These are phyloP conservation scores for Lethrus apterus DNA, from an alignment of 1,140 invertebrate species.

Conservation along the genomic window DNA sequence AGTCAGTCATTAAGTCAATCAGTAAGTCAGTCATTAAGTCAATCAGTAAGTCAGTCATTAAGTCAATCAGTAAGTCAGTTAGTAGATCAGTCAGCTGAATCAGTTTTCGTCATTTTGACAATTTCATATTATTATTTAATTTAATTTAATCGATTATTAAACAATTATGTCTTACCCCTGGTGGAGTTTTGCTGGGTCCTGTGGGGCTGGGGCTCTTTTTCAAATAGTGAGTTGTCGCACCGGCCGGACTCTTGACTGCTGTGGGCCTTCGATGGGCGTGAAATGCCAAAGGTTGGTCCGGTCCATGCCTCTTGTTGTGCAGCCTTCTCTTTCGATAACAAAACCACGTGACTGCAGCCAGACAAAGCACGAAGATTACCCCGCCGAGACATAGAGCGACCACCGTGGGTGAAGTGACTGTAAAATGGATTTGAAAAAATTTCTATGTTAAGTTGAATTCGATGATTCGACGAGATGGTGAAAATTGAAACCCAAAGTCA, in stretches of 20 bases:
- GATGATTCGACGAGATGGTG: too few relatives aligned
- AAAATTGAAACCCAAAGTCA: too few relatives aligned
- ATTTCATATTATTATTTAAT: too few relatives aligned
- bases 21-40: too few relatives aligned
- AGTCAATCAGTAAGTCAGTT: too few relatives aligned
- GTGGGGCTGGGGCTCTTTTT: conserved; percentile 85
- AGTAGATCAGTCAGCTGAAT: too few relatives aligned
- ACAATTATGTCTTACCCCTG: conserved; percentile 35
- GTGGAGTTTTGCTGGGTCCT: conserved; percentile 46
- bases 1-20: too few relatives aligned
- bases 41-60: too few relatives aligned
- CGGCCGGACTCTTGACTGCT: conserved; percentile 57
- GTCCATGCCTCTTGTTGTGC: conserved; percentile 41
- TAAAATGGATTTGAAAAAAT: too few relatives aligned
- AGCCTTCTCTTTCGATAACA: conserved; percentile 45
- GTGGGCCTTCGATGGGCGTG: conserved; percentile 55
- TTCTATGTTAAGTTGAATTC: too few relatives aligned
- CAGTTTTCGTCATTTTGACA: too few relatives aligned
- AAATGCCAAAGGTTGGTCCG: conserved; percentile 53
- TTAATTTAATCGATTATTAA: too few relatives aligned
- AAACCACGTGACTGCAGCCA: conserved; percentile 52
- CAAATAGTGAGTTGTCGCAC: conserved; percentile 65
- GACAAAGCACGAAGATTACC: conserved; percentile 48
- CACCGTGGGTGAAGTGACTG: conserved; percentile 55
- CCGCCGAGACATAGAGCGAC: conserved; percentile 56